These are phyloP conservation scores for Psittacula derbiana DNA, from an alignment of 2,797 vertebrate genomes.

Conservation along the genomic window DNA sequence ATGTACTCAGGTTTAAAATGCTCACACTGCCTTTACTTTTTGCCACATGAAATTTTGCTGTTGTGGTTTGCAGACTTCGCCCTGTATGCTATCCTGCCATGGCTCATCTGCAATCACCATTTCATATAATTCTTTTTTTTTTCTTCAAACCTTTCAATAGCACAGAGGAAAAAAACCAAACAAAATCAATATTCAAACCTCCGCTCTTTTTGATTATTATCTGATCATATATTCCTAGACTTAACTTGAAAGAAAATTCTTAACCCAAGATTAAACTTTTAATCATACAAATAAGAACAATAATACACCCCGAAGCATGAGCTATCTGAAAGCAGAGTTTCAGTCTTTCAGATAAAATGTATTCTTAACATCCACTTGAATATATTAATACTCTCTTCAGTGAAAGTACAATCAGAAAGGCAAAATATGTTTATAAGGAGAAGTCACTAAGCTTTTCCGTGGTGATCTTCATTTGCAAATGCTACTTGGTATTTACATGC, in stretches of 20 bases:
- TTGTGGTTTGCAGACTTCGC: neutral
- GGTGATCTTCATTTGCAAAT: conserved; percentile 31
- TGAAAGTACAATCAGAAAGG: conserved; percentile 29
- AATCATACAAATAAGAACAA: neutral
- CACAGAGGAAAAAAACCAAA: neutral
- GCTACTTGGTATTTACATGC: neutral
- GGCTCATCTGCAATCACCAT: neutral
- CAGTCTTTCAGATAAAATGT: neutral
- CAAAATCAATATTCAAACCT: neutral
- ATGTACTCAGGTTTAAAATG: neutral
- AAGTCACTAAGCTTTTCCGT: conserved; percentile 23
- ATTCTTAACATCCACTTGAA: neutral
- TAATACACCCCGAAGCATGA: neutral
- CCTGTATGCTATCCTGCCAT: neutral
- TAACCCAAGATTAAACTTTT: neutral
- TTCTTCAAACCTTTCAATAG: neutral
- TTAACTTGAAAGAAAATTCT: neutral
- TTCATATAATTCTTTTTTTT: neutral
- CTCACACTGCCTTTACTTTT: neutral
- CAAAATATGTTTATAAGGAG: conserved; percentile 42
- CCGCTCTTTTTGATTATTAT: neutral
- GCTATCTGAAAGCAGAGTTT: neutral
- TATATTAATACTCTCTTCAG: neutral
- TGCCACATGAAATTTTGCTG: neutral
- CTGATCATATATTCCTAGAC: neutral